Conservation (phyloP, 1,140 invertebrate species). For the Mamestra configurata region DNA sequence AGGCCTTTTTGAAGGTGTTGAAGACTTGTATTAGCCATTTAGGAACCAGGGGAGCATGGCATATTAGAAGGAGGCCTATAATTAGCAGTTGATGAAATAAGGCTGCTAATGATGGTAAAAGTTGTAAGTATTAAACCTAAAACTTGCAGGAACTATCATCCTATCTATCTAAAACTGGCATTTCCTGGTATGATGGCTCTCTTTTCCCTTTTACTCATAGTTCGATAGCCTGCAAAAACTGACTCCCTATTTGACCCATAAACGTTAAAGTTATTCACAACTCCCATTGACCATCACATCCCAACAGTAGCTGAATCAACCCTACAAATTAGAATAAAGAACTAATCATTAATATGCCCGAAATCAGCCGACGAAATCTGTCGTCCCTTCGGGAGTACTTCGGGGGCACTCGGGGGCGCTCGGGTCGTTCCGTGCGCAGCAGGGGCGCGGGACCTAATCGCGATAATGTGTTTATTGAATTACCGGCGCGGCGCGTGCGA, state of each 20-base stretch:
- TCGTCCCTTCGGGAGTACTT: slow-evolving; percentile 58
- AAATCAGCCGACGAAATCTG: slow-evolving; percentile 77
- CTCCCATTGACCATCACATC: neutral
- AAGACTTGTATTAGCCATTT: too few relatives aligned
- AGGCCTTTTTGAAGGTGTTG: too few relatives aligned
- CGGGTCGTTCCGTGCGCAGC: slow-evolving; percentile 67
- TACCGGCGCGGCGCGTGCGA: slow-evolving; percentile 83
- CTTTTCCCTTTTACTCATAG: neutral
- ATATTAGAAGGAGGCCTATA: too few relatives aligned
- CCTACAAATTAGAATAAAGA: slow-evolving; percentile 67
- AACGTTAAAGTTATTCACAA: slow-evolving; percentile 19
- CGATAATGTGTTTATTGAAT: slow-evolving; percentile 88
- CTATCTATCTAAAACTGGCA: too few relatives aligned
- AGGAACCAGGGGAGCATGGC: too few relatives aligned
- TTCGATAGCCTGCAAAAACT: neutral
- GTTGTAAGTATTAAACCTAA: too few relatives aligned
- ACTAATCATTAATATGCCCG: slow-evolving; percentile 77
- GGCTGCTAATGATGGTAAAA: too few relatives aligned
- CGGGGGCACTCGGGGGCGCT: slow-evolving; percentile 61
- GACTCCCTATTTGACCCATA: neutral
- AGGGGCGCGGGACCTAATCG: slow-evolving; percentile 82
- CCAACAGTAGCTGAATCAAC: slow-evolving; percentile 9
- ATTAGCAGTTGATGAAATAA: too few relatives aligned
- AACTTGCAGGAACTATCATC: too few relatives aligned
- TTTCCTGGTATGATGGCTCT: neutral